phyloP scores from a whole-genome alignment of 2,888 invertebrate genomes.

The Erpobdella octoculata region DNA sequence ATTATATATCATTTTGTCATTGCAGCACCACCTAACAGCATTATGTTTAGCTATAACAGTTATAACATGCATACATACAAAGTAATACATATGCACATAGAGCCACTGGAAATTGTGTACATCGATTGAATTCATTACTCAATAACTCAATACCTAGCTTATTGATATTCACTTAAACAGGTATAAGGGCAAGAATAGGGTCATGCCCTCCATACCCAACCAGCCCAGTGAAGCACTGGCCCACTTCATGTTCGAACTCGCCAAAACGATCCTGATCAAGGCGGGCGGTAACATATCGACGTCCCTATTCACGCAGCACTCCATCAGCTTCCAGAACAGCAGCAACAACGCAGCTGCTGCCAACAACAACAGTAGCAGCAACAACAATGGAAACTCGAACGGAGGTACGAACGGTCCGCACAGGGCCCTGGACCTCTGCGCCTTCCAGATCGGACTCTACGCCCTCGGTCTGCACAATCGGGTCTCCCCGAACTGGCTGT shows the following conservation, averaged over 20 bases:
- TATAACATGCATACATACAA: too few relatives aligned
- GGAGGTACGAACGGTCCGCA: slow-evolving; percentile 62
- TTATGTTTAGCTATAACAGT: too few relatives aligned
- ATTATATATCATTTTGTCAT: too few relatives aligned
- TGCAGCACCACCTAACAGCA: too few relatives aligned
- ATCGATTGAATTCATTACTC: too few relatives aligned
- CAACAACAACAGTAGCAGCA: neutral
- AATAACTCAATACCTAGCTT: neutral
- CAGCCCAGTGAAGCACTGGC: slow-evolving; percentile 96
- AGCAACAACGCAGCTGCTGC: neutral
- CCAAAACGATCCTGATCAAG: slow-evolving; percentile 86
- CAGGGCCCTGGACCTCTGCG: slow-evolving; percentile 90
- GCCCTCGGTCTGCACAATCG: slow-evolving; percentile 94
- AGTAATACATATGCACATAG: too few relatives aligned
- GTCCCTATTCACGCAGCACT: slow-evolving; percentile 70
- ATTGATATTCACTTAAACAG: slow-evolving; percentile 36
- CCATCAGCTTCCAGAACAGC: slow-evolving; percentile 6
- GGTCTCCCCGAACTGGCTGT: slow-evolving; percentile 93
- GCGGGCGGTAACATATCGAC: slow-evolving; percentile 88
- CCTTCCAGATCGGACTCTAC: slow-evolving; percentile 83
- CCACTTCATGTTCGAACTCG: slow-evolving; percentile 96
- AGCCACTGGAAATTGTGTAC: too few relatives aligned
- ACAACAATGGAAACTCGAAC: slow-evolving; percentile 10
- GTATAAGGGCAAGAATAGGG: slow-evolving; percentile 49
- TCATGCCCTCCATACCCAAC: slow-evolving; percentile 61